Percentiles rank a stretch among this genome's conserved stretches.
Conservation (phyloP, 2,797 vertebrate genomes). For the Triplophysa bombifrons region DNA sequence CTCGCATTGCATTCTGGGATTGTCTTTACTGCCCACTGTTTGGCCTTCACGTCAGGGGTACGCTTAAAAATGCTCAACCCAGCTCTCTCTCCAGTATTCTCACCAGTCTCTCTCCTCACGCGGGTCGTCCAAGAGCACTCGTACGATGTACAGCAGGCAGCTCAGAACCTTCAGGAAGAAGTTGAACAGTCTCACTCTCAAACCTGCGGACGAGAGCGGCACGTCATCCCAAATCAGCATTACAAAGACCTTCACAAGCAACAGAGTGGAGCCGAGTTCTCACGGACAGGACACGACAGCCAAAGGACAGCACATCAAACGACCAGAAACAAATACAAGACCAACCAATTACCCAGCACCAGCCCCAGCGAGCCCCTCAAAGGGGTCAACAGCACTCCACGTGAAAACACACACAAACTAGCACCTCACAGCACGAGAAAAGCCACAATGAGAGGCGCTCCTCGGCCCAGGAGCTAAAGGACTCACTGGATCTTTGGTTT, state of each 20-base stretch:
- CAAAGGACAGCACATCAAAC: constrained; percentile 39
- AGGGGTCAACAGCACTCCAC: constrained; percentile 40
- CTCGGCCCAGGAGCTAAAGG: constrained; percentile 15
- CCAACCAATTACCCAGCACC: constrained; percentile 43
- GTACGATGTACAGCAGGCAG: constrained; percentile 84
- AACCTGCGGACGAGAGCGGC: constrained; percentile 69
- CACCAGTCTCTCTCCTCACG: constrained; percentile 69
- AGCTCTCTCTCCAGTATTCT: neutral
- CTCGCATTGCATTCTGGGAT: too few species aligned
- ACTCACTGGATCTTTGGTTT: constrained; percentile 90
- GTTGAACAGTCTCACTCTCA: constrained; percentile 86
- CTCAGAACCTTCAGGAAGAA: constrained; percentile 85
- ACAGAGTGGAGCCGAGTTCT: constrained; percentile 43
- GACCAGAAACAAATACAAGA: constrained; percentile 39
- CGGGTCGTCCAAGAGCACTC: constrained; percentile 83
- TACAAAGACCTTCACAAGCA: constrained; percentile 30
- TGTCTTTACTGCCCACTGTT: too few species aligned
- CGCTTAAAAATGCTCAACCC: neutral
- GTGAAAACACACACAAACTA: constrained; percentile 16
- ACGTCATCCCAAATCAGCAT: constrained; percentile 7
- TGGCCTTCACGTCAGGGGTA: neutral
- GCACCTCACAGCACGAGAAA: constrained; percentile 32
- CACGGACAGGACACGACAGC: constrained; percentile 31
- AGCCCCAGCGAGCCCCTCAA: constrained; percentile 37
- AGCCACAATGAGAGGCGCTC: constrained; percentile 19